phyloP scores from a whole-genome alignment of 2,113 vertebrate species.

The Amazona vittata region DNA sequence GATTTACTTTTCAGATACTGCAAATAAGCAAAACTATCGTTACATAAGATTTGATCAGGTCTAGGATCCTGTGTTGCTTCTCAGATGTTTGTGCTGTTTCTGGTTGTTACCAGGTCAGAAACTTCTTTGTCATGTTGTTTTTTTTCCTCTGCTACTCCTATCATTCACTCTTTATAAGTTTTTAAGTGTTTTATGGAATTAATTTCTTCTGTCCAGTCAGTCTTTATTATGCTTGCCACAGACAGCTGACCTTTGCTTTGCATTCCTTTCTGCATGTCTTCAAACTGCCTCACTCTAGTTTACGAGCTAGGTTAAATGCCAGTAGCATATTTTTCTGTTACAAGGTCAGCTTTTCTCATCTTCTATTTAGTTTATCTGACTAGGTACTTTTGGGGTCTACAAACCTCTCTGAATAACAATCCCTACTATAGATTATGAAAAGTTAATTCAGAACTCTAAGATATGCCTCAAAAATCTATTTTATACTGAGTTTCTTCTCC shows the following conservation, averaged over 20 bases:
- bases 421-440: not conserved
- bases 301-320: constrained; percentile 32
- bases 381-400: not conserved
- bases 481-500: not conserved
- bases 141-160: not conserved
- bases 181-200: not conserved
- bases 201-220: not conserved
- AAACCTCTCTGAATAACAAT: not conserved
- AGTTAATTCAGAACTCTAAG: not conserved
- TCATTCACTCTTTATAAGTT: constrained; percentile 14
- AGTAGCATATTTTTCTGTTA: not conserved
- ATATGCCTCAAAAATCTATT: not conserved
- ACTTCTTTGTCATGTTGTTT: not conserved
- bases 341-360: constrained; percentile 29
- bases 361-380: not conserved
- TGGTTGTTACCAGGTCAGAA: not conserved
- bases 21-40: not conserved
- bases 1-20: not conserved
- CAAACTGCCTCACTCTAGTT: constrained; percentile 22
- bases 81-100: not conserved
- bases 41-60: not conserved
- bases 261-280: constrained; percentile 10
- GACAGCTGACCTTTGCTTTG: not conserved
- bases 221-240: constrained; percentile 16
- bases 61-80: not conserved